Percentiles rank a stretch among this genome's conserved stretches.
Evolutionary conservation across 2,888 invertebrate genomes (phyloP).

Genomic region (Hoplodrina blanda): DNA sequence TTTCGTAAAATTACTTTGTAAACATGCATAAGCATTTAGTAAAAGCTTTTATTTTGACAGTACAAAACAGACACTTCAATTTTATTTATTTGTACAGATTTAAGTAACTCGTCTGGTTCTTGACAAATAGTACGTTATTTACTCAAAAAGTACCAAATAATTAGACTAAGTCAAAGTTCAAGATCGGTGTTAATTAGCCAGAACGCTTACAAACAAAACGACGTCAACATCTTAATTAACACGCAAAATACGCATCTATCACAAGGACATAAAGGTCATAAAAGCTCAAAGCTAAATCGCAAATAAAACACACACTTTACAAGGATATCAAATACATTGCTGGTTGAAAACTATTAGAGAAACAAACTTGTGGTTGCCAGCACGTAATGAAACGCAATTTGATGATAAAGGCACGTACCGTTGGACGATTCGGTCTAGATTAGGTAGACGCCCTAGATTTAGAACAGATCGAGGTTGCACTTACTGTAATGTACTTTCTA

Average conservation of each 20-base stretch:
- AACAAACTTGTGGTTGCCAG: background rate
- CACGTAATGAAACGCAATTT: slow-evolving; percentile 31
- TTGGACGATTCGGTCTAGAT: slow-evolving; percentile 45
- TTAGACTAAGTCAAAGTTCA: slow-evolving; percentile 26
- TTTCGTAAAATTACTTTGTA: too few relatives aligned
- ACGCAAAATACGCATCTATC: slow-evolving; percentile 9
- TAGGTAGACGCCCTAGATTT: slow-evolving; percentile 54
- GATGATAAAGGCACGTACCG: slow-evolving; percentile 20
- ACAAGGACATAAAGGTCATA: background rate
- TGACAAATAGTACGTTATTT: slow-evolving; percentile 2
- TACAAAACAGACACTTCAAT: too few relatives aligned
- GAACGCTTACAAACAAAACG: slow-evolving; percentile 18
- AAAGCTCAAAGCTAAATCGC: background rate
- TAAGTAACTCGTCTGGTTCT: background rate
- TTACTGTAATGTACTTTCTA: slow-evolving; percentile 58
- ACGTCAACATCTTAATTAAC: slow-evolving; percentile 12
- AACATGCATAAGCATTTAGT: too few relatives aligned
- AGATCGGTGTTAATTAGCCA: slow-evolving; percentile 9
- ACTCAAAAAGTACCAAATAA: slow-evolving; percentile 13
- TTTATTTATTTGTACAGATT: background rate
- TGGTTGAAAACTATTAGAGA: background rate
- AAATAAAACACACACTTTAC: background rate
- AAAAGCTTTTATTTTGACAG: too few relatives aligned
- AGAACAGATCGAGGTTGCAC: slow-evolving; percentile 40
- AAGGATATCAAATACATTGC: slow-evolving; percentile 1